Evolutionary conservation across 2,888 invertebrate genomes (phyloP).

Genomic region (Apamea epomidion): DNA sequence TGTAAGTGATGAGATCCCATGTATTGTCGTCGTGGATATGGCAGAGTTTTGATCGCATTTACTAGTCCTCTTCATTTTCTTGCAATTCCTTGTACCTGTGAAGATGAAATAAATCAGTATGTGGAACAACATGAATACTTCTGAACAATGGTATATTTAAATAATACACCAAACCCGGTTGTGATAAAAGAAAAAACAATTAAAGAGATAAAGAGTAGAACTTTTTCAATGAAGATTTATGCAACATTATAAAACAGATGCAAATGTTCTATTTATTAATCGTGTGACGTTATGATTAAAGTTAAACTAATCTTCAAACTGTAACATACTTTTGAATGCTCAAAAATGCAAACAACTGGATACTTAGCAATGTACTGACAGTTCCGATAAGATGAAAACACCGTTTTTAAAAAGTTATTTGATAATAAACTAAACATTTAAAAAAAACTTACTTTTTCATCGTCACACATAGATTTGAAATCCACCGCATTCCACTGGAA

Average conservation of each 20-base stretch:
- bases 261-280: too few species aligned
- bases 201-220: not conserved
- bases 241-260: not conserved
- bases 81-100: not conserved
- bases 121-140: not conserved
- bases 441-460: constrained; percentile 29
- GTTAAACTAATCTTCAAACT: not conserved
- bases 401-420: not conserved
- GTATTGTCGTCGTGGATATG: not conserved
- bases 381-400: not conserved
- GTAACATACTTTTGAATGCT: not conserved
- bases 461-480: not conserved
- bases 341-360: not conserved
- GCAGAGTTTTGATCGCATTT: not conserved
- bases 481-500: not conserved
- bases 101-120: not conserved
- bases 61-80: not conserved
- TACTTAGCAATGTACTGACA: not conserved
- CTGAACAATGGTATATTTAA: not conserved
- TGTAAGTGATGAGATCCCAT: not conserved
- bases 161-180: too few species aligned
- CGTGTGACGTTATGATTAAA: too few species aligned
- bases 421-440: not conserved
- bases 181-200: not conserved
- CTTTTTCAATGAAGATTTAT: not conserved